Evolutionary conservation across 2,113 vertebrate species (phyloP).

Genomic region (Oryzias curvinotus): DNA sequence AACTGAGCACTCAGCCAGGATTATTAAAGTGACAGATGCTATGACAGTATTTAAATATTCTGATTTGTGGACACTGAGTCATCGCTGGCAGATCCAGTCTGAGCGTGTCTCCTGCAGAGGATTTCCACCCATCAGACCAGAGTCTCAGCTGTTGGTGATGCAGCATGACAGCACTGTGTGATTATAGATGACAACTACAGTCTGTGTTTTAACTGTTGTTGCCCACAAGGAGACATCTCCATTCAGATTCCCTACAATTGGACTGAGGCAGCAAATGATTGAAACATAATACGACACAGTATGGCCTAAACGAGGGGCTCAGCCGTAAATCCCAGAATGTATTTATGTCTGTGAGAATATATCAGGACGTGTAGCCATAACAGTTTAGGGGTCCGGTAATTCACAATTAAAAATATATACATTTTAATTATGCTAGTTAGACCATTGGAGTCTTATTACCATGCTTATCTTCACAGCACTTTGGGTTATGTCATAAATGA

Average conservation of each 20-base stretch:
- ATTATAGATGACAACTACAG: slow-evolving; percentile 53
- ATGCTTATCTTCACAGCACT: too few species aligned
- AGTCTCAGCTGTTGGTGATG: slow-evolving; percentile 29
- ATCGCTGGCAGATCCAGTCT: slow-evolving; percentile 30
- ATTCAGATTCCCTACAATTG: slow-evolving; percentile 36
- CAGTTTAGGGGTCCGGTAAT: background rate
- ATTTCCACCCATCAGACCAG: slow-evolving; percentile 27
- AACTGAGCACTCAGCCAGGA: slow-evolving; percentile 30
- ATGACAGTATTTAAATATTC: slow-evolving; percentile 25
- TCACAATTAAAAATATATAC: background rate
- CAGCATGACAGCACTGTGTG: slow-evolving; percentile 36
- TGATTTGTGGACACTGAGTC: slow-evolving; percentile 48
- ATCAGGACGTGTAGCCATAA: slow-evolving; percentile 7
- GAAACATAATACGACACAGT: slow-evolving; percentile 45
- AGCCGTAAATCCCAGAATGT: slow-evolving; percentile 26
- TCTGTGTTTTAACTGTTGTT: slow-evolving; percentile 63
- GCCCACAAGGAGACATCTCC: slow-evolving; percentile 37
- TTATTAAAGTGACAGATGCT: slow-evolving; percentile 36
- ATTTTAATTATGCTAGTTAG: too few species aligned
- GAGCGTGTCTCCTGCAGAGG: slow-evolving; percentile 18
- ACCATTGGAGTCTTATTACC: too few species aligned
- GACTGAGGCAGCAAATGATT: slow-evolving; percentile 42
- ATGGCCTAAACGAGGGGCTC: slow-evolving; percentile 16
- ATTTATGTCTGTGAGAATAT: slow-evolving; percentile 21
- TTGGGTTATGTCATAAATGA: too few species aligned